These are phyloP conservation scores for Motacilla alba DNA, from an alignment of 2,113 vertebrate species.

Conservation along the genomic window DNA sequence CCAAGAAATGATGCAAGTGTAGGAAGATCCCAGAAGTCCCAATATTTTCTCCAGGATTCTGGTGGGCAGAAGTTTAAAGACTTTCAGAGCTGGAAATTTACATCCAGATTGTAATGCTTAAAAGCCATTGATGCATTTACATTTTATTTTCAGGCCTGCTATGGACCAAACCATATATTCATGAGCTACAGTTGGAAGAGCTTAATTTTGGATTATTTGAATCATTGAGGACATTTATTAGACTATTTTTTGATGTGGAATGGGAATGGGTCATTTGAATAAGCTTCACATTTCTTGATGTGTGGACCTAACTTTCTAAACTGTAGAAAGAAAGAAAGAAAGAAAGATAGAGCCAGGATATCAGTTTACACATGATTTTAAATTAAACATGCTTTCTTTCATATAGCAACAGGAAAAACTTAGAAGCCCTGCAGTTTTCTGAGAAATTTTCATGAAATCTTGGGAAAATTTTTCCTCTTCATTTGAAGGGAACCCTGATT, in stretches of 20 bases:
- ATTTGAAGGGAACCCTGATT: slow-evolving; percentile 43
- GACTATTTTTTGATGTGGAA: neutral
- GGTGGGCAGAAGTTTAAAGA: neutral
- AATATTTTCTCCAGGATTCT: neutral
- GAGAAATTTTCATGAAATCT: slow-evolving; percentile 50
- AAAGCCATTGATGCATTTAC: neutral
- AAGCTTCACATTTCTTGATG: neutral
- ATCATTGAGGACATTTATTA: neutral
- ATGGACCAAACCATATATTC: neutral
- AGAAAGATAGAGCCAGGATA: slow-evolving; percentile 1
- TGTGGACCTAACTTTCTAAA: slow-evolving; percentile 3
- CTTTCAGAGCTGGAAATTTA: neutral
- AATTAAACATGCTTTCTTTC: slow-evolving; percentile 48
- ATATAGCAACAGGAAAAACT: slow-evolving; percentile 47
- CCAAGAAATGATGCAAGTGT: neutral
- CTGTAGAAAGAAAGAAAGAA: neutral
- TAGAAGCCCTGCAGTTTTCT: slow-evolving; percentile 58
- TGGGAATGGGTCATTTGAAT: neutral
- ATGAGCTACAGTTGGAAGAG: neutral
- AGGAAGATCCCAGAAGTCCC: neutral
- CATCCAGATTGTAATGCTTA: neutral
- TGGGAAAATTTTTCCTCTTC: slow-evolving; percentile 15
- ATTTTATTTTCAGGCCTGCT: neutral
- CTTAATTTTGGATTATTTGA: neutral
- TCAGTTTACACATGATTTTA: slow-evolving; percentile 58